Percentiles rank a stretch among this genome's conserved stretches.
Evolutionary conservation across 1,140 invertebrate species (phyloP).

Genomic region (Lanistes nyassanus): DNA sequence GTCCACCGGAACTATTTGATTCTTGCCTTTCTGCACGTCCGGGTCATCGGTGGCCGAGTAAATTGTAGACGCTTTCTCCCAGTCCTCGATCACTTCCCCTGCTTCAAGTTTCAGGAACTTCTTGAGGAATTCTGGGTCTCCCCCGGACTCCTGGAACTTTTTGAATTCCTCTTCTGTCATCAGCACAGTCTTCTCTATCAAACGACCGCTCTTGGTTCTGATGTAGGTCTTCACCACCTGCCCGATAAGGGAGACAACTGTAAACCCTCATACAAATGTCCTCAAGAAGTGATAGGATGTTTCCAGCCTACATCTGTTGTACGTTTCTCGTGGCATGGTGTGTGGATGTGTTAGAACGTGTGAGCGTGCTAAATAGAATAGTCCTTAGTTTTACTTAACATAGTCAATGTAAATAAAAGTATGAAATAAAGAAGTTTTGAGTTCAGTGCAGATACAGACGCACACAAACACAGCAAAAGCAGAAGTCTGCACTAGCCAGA

Average conservation of each 20-base stretch:
- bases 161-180: conserved; percentile 65
- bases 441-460: no score
- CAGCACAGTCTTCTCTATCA: conserved; percentile 63
- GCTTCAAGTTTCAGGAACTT: conserved; percentile 59
- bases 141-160: conserved; percentile 58
- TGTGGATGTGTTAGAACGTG: neutral
- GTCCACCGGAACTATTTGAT: no score
- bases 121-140: conserved; percentile 62
- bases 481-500: no score
- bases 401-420: no score
- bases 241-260: neutral
- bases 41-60: conserved; percentile 57
- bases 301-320: neutral
- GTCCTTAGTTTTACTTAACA: neutral
- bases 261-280: neutral
- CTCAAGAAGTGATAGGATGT: neutral
- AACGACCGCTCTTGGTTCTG: conserved; percentile 61
- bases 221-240: conserved; percentile 60
- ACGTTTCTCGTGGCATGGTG: neutral
- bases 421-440: no score
- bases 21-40: conserved; percentile 51
- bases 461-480: no score
- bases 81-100: conserved; percentile 63
- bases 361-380: neutral
- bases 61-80: conserved; percentile 65